phyloP scores from a whole-genome alignment of 1,140 invertebrate species.

The Mizuhopecten yessoensis region DNA sequence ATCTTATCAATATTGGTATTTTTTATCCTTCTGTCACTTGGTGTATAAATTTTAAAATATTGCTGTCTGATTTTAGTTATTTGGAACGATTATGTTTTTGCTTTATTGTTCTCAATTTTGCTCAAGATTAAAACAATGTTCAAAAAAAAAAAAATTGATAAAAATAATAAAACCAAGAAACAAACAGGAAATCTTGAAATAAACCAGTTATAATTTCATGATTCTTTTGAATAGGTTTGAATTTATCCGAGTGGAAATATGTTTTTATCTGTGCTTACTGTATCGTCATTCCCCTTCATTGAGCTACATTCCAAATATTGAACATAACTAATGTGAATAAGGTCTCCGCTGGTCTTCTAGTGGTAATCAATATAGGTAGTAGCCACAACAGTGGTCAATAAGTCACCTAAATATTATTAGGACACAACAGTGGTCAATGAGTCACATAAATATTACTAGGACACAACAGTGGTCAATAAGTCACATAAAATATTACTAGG shows the following conservation, averaged over 20 bases:
- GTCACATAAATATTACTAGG: too few relatives aligned
- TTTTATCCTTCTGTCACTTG: neutral
- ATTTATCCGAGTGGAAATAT: too few relatives aligned
- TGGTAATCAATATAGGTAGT: neutral
- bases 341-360: neutral
- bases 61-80: neutral
- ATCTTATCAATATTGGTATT: neutral
- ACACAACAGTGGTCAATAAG: too few relatives aligned
- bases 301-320: too few relatives aligned
- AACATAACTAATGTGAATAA: neutral
- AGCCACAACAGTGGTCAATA: too few relatives aligned
- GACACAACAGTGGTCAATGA: too few relatives aligned
- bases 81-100: neutral
- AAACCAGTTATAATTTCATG: neutral
- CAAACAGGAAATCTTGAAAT: neutral
- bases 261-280: too few relatives aligned
- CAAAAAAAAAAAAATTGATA: neutral
- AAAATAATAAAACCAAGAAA: too few relatives aligned
- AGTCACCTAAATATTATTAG: too few relatives aligned
- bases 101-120: neutral
- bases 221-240: neutral
- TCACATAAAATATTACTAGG: neutral
- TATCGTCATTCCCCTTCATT: too few relatives aligned
- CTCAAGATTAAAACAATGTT: neutral
- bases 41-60: neutral